Evolutionary conservation across 2,113 vertebrate species (phyloP).

Genomic region (Aegypius monachus): DNA sequence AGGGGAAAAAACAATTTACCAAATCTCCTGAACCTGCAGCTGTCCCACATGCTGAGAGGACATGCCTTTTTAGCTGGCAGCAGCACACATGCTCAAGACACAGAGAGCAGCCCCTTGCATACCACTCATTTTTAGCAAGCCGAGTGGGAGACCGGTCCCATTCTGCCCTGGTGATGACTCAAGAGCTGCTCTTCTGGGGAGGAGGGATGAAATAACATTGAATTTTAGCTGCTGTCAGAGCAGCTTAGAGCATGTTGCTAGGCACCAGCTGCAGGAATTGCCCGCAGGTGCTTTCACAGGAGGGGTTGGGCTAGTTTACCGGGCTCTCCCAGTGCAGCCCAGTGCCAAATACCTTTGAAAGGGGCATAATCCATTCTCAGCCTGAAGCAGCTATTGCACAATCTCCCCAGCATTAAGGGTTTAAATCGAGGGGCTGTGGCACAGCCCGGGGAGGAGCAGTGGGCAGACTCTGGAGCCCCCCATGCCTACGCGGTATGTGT

Average conservation of each 20-base stretch:
- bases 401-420: background rate
- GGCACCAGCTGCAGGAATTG: constrained; percentile 10
- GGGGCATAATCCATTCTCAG: background rate
- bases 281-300: background rate
- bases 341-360: background rate
- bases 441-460: background rate
- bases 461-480: background rate
- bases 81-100: background rate
- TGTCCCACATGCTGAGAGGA: background rate
- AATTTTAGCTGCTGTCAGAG: background rate
- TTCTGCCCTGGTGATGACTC: background rate
- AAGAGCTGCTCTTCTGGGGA: background rate
- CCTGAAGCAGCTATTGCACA: background rate
- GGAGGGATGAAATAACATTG: background rate
- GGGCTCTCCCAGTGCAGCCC: background rate
- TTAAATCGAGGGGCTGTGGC: background rate
- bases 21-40: background rate
- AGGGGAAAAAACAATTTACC: background rate
- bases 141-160: background rate
- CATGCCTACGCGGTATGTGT: background rate
- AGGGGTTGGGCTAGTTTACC: background rate
- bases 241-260: constrained; percentile 30
- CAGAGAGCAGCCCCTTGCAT: background rate
- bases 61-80: background rate
- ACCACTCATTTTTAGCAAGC: background rate